Base-by-base conservation (phyloP, 2,113 vertebrate genomes). In the Columba livia region DNA sequence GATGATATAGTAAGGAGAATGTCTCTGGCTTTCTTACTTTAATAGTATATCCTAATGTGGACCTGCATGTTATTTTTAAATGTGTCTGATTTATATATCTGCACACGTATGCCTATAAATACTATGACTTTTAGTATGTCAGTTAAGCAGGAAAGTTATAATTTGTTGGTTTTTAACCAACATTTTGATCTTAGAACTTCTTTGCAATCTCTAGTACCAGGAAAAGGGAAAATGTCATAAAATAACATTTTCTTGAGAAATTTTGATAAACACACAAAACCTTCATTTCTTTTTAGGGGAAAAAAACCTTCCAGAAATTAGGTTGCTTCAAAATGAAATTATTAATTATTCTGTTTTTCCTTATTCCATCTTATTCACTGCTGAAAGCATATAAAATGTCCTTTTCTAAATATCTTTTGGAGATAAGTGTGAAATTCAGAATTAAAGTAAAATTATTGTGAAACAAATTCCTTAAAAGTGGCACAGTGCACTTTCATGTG, bases 141-240 rank as follows among this genome's bases (percentile, higher is more conserved):
- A 57, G 84, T 93, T 90, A 89, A 95, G 74, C 36, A 89, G 31
- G 74, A 71, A 89, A 13, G 29, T 77, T 96, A 12, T 70, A 54
- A 84, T 90, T 95, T 92, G 42, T 42, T 48, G 50, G 14, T 0
- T 65, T 91, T 77, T 83, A 79, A 75, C 23, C 15, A 44, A 67
- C 50, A 34, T 11, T 85, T n/a, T 79, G 66, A 69, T 85, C 20
- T 32, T 77, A 70, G 31, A 88, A 69, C 10, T 87, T 64, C 58
- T 96, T 95, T 95, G 62, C 32, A 86, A 34, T 72, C 21, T 89
- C 28, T 77, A 71, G 34, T 29, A 53, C 12, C 34, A 90, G 34
- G 6, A 81, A 92, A 65, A 90, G 26, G 25, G 77, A 89, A 85
- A 70, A 24, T 6, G n/a, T 19, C 25, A 38, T 83, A 57, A 93